Conservation (phyloP, 2,113 vertebrate genomes). For the Dolichotis patagonum region DNA sequence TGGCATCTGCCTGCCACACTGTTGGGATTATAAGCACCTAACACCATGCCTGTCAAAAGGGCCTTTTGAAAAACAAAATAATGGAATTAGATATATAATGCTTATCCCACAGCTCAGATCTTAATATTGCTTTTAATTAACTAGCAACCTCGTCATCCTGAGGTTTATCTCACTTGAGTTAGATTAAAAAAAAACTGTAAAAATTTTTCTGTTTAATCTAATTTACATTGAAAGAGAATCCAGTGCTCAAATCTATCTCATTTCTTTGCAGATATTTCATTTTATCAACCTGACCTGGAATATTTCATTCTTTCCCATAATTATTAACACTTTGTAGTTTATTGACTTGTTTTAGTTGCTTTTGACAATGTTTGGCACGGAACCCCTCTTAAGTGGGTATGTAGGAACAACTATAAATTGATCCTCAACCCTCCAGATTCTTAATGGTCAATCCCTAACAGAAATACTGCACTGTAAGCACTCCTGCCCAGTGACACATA, state of each 20-base stretch:
- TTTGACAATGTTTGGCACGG: background rate
- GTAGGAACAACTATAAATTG: background rate
- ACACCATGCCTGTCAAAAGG: background rate
- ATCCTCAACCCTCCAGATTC: background rate
- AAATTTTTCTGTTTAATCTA: background rate
- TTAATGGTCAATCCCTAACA: background rate
- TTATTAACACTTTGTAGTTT: background rate
- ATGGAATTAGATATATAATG: background rate
- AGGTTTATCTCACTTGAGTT: background rate
- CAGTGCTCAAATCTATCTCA: background rate
- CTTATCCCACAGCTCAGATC: background rate
- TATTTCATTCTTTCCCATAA: background rate
- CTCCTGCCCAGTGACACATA: fast-evolving
- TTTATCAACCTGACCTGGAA: background rate
- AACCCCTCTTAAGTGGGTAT: background rate
- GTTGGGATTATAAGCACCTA: background rate
- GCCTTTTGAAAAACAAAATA: background rate
- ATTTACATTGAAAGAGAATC: background rate
- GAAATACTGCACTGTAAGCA: fast-evolving
- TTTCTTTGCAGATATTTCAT: background rate
- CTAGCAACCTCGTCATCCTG: background rate
- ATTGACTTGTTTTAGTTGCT: background rate
- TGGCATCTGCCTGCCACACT: background rate
- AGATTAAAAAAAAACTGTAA: background rate
- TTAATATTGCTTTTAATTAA: background rate